A percentile compares a stretch with the other conserved stretches of the same genome.
Conservation (phyloP, 2,113 vertebrate genomes). For the Egretta garzetta region DNA sequence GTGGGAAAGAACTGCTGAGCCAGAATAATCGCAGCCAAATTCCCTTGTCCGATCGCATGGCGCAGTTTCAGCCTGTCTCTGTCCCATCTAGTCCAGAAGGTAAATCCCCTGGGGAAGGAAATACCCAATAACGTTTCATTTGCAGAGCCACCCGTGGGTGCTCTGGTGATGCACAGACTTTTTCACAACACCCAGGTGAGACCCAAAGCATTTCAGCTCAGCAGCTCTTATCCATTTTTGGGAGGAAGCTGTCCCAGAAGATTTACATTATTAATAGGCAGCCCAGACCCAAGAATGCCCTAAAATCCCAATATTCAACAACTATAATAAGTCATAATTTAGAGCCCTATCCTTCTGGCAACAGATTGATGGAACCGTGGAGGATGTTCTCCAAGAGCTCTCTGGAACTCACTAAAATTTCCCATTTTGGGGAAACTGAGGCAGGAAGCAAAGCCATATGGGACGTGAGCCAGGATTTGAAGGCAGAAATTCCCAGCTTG, state of each 20-base stretch:
- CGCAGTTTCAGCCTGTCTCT: neutral
- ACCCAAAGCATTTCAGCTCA: neutral
- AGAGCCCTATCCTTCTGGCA: neutral
- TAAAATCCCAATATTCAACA: neutral
- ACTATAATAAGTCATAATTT: neutral
- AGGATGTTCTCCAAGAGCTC: neutral
- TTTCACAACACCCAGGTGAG: neutral
- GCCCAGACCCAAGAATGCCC: neutral
- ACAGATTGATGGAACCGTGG: neutral
- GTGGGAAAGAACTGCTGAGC: neutral
- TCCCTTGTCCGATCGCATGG: accelerated
- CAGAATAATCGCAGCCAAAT: accelerated
- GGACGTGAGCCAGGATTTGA: neutral
- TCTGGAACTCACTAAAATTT: neutral
- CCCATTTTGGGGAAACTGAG: neutral
- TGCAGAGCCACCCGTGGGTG: neutral
- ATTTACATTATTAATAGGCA: neutral
- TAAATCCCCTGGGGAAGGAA: neutral
- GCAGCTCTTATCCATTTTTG: neutral
- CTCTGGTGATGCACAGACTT: accelerated
- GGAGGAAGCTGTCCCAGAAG: neutral
- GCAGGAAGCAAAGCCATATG: neutral
- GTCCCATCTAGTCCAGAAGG: neutral
- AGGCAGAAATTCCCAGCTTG: neutral
- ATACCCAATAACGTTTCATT: accelerated